Conservation (phyloP, 2,113 vertebrate genomes). For the Rhea americana region DNA sequence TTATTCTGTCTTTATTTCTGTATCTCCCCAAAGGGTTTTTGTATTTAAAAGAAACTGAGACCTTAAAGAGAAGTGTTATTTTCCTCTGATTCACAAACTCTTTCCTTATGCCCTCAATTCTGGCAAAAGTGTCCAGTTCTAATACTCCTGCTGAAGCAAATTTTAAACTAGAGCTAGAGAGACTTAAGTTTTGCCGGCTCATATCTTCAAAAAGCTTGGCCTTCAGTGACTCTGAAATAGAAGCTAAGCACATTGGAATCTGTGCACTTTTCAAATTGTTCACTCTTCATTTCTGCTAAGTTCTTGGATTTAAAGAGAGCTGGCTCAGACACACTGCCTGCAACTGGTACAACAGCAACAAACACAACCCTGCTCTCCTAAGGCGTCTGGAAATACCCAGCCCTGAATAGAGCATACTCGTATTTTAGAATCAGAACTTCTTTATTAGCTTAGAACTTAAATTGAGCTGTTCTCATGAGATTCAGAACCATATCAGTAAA, state of each 20-base stretch:
- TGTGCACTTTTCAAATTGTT: background rate
- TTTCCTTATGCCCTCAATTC: background rate
- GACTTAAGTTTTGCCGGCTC: background rate
- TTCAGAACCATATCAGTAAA: background rate
- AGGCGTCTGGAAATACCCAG: background rate
- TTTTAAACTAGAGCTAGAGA: background rate
- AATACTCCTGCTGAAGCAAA: background rate
- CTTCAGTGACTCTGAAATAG: background rate
- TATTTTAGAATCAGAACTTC: background rate
- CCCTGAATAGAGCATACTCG: background rate
- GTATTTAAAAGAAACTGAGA: background rate
- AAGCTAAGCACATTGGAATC: too few relatives aligned
- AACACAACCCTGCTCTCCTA: background rate
- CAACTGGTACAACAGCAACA: background rate
- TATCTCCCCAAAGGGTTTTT: background rate
- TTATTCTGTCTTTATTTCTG: background rate
- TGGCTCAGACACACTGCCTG: background rate
- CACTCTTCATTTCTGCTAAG: background rate
- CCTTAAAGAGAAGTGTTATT: background rate
- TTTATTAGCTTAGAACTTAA: background rate
- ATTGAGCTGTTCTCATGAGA: background rate
- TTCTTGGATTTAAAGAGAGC: background rate
- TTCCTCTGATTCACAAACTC: background rate
- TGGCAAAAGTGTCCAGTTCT: background rate
- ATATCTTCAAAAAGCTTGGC: background rate